Conservation (phyloP, 1,140 invertebrate genomes). For the Brachionus sp. region DNA sequence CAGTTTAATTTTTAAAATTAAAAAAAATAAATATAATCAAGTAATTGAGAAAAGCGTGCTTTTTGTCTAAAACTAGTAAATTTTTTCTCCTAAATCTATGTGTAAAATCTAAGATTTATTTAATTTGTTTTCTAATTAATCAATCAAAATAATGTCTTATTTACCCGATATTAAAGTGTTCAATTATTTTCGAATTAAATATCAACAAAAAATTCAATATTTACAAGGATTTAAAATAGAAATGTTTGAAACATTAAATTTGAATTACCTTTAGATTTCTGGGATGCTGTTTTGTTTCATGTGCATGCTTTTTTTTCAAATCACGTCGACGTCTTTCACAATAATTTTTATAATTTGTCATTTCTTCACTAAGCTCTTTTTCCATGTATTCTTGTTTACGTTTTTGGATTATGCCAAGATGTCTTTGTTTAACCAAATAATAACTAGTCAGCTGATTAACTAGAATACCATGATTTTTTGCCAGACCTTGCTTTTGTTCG, state of each 20-base stretch:
- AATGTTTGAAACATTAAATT: neutral
- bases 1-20: too few species aligned
- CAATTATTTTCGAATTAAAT: neutral
- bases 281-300: conserved; percentile 95
- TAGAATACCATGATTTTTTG: neutral
- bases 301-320: conserved; percentile 88
- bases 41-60: too few species aligned
- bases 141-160: too few species aligned
- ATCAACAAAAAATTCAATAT: neutral
- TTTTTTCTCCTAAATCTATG: too few species aligned
- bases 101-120: too few species aligned
- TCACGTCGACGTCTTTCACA: conserved; percentile 87
- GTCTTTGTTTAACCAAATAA: conserved; percentile 19
- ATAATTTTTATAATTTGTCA: conserved; percentile 92
- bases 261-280: conserved; percentile 85
- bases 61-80: too few species aligned
- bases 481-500: conserved; percentile 26
- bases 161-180: too few species aligned
- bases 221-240: neutral
- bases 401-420: conserved; percentile 28
- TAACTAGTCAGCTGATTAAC: neutral
- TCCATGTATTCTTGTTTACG: conserved; percentile 67
- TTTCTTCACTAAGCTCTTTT: conserved; percentile 85
- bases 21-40: too few species aligned
- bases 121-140: too few species aligned